These are phyloP conservation scores for Ophion slaviceki DNA, from an alignment of 2,888 invertebrate genomes.

Conservation along the genomic window DNA sequence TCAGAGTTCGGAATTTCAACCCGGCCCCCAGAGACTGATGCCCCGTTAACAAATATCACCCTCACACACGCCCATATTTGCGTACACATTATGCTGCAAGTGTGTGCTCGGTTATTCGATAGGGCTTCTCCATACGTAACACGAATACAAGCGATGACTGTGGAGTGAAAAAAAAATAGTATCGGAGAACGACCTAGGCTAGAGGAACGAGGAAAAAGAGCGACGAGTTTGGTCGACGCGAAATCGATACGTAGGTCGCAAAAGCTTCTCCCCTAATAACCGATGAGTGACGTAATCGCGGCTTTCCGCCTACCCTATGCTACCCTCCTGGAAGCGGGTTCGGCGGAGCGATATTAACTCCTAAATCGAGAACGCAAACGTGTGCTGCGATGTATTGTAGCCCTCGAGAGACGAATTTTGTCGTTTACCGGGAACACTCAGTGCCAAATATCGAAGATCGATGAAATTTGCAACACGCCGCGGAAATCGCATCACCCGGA, in stretches of 20 bases:
- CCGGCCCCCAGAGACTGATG: too few relatives aligned
- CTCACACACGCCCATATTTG: neutral
- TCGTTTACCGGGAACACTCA: constrained; percentile 15
- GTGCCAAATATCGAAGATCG: constrained; percentile 65
- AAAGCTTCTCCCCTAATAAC: constrained; percentile 69
- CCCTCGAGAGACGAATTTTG: constrained; percentile 14
- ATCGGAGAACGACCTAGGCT: constrained; percentile 17
- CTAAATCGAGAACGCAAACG: constrained; percentile 57
- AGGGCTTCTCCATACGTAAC: constrained; percentile 55
- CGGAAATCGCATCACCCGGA: constrained; percentile 41
- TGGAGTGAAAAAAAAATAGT: constrained; percentile 17
- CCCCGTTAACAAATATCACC: neutral
- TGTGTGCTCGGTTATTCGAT: constrained; percentile 47
- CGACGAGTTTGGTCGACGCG: constrained; percentile 63
- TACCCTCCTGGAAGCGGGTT: constrained; percentile 39
- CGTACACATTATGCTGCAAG: neutral
- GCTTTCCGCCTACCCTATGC: constrained; percentile 36
- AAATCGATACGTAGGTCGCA: constrained; percentile 69
- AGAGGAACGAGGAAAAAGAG: constrained; percentile 17
- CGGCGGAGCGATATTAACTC: constrained; percentile 61
- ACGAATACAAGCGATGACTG: constrained; percentile 36
- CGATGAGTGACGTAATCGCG: constrained; percentile 64
- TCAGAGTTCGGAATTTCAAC: too few relatives aligned
- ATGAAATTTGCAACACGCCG: constrained; percentile 52
- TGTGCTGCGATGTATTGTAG: constrained; percentile 28